Conservation (phyloP, 2,888 invertebrate species). For the Lomographa bimaculata region DNA sequence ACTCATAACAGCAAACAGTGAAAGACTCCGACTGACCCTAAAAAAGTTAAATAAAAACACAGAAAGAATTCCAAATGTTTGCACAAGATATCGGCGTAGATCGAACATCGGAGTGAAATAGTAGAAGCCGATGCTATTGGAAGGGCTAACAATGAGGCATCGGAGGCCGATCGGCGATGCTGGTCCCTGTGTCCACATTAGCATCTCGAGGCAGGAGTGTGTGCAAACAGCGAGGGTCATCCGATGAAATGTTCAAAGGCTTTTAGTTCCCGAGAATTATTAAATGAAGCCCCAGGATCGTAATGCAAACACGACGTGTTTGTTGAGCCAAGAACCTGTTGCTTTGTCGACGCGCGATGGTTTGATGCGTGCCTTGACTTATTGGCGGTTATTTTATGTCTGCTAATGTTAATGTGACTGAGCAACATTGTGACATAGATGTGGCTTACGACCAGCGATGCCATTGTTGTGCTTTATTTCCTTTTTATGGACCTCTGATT, state of each 20-base stretch:
- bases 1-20: conserved; percentile 18
- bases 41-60: conserved; percentile 34
- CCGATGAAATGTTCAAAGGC: conserved; percentile 84
- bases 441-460: conserved; percentile 28
- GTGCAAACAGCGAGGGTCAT: conserved; percentile 83
- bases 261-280: conserved; percentile 84
- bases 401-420: conserved; percentile 76
- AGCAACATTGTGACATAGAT: conserved; percentile 69
- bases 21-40: conserved; percentile 19
- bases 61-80: conserved; percentile 51
- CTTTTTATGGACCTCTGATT: conserved; percentile 26
- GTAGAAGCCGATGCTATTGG: conserved; percentile 68
- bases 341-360: conserved; percentile 77
- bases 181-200: conserved; percentile 83
- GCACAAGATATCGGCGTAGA: conserved; percentile 62
- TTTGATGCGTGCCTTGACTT: conserved; percentile 76
- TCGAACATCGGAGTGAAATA: conserved; percentile 69
- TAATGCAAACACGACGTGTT: conserved; percentile 80
- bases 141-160: conserved; percentile 77
- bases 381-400: conserved; percentile 81
- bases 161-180: conserved; percentile 79
- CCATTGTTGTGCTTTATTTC: conserved; percentile 40
- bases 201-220: conserved; percentile 80
- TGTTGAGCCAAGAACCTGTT: conserved; percentile 79
- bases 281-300: conserved; percentile 83